phyloP scores from a whole-genome alignment of 2,113 vertebrate species.

The Recurvirostra avosetta region DNA sequence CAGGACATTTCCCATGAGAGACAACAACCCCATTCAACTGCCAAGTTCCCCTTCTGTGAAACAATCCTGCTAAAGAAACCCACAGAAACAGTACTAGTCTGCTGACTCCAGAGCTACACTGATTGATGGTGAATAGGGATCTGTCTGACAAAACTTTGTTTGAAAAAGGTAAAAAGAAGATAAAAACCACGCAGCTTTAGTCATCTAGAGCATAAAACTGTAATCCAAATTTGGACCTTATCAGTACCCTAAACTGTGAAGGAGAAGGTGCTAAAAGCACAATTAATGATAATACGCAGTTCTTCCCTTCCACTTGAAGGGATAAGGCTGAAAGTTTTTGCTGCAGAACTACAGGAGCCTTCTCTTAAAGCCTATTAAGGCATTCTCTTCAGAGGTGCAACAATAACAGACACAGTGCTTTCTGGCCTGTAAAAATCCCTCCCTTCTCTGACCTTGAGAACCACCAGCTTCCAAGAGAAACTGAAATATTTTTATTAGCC shows the following conservation, averaged over 20 bases:
- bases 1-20: neutral
- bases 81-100: accelerated
- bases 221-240: neutral
- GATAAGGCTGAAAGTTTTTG: neutral
- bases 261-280: neutral
- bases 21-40: neutral
- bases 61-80: neutral
- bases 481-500: neutral
- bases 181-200: neutral
- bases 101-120: neutral
- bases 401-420: neutral
- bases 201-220: neutral
- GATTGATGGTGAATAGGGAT: neutral
- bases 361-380: neutral
- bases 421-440: neutral
- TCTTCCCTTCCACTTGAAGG: neutral
- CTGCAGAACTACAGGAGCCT: neutral
- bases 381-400: neutral
- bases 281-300: neutral
- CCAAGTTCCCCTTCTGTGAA: neutral
- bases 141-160: neutral
- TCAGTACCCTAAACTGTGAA: neutral
- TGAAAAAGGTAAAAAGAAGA: neutral
- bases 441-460: neutral
- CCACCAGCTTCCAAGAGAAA: neutral